Base-by-base conservation (phyloP, 2,888 invertebrate species). In the Camponotus fellah region DNA sequence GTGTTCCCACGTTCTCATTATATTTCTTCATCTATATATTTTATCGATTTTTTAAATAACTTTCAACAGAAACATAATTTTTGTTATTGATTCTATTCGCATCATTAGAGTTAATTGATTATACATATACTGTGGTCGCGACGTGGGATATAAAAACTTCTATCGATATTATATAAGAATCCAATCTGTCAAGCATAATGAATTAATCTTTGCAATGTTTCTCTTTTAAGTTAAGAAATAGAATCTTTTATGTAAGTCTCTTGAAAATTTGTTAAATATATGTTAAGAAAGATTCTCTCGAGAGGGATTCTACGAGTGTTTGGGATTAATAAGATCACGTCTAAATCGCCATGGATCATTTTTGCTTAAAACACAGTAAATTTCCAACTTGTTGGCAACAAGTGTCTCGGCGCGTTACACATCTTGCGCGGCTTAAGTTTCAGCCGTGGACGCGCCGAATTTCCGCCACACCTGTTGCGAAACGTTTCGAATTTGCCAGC, bases 381-480 rank as follows among this genome's bases (percentile, higher is more conserved):
- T 89, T 89, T 90, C 77, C 65, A 83, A 89, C 86, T 88, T 85
- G 89, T 87, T 90, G 90, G 89, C 90, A 90, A 90, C 90, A 90
- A 90, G 90, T 90, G 90, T 89, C 89, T 83, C 86, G 40, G 69
- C 84, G 87, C 83, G 90, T 89, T 90, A 86, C 89, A 89, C 89
- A 69, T 86, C 86, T 86, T 84, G 86, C 85, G 81, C 88, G 85
- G 88, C 91, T 91, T 89, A 89, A 88, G 89, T 89, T 90, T 90
- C 90, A 88, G 83, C 71, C 88, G 82, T 86, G 88, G 83, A 89
- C 88, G 88, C 87, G 88, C 91, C 89, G 86, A 90, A 90, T 90
- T 90, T 90, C 90, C 89, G 91, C 90, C 87, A 91, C 90, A 90
- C 91, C 90, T 90, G 90, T 90, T 90, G 90, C 90, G 91, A 90